Evolutionary conservation across 2,797 vertebrate species (phyloP), one percentile per base, ranked within the genome.

Genomic region (Sebastes baramenuke): DNA sequence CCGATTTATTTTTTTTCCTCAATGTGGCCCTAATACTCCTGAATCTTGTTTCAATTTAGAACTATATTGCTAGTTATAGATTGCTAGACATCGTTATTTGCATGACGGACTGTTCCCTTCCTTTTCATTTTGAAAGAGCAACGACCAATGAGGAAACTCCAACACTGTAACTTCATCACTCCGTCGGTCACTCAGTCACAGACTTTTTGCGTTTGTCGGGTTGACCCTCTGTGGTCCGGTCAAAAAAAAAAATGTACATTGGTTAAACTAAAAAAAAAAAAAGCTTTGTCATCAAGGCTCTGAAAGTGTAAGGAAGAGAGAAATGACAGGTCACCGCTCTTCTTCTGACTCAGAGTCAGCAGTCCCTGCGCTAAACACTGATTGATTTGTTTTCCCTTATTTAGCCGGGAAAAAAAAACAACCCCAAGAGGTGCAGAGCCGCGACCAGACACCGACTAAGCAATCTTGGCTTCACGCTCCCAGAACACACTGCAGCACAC

Each of bases 321-420:
- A 72, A 75, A 79, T 27, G 65, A 80, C 61, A 79, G 79, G 75
- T 66, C 81, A 42, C 68, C 1, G 4, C 27, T 80, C 12, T 6
- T 67, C 74, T 76, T 65, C 74, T 76, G 75, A 86, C 61, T 80
- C 22, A 2, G 61, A 62, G 38, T 42, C 58, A 52, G 6, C 75
- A 8, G 42, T 49, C 55, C 72, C 38, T 22, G 58, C 4, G 24
- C 66, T 67, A 22, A 62, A 82, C 76, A 66, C 18, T 72, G 77
- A 91, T 77, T 87, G 80, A 93, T 91, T 87, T 73, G 60, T 82
- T 89, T 88, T 65, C 61, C 59, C 67, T 85, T 81, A 85, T 86
- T 84, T 86, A 84, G 83, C 78, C 56, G 60, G 14, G 79, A 72
- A 70, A 29, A 61, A 82, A 75, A 29, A n/a, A 1, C n/a, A n/a